Percentiles rank a stretch among this genome's conserved stretches.
Evolutionary conservation across 2,113 vertebrate genomes (phyloP).

Genomic region (Daboia siamensis): DNA sequence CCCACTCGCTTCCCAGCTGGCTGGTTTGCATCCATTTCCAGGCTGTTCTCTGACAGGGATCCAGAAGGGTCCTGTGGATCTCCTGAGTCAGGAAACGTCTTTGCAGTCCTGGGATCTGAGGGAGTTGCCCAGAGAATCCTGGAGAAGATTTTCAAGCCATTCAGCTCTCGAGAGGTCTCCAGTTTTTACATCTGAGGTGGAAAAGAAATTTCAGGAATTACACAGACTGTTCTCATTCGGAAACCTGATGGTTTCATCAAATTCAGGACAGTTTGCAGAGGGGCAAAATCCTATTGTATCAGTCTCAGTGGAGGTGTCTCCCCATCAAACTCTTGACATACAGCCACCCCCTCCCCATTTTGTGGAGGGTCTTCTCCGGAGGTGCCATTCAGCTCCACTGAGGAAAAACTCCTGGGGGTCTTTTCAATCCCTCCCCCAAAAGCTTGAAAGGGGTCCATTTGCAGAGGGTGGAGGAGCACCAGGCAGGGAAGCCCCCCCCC

Average conservation of each 20-base stretch:
- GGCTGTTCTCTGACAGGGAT: not conserved
- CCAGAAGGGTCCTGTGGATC: not conserved
- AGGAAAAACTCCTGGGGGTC: not conserved
- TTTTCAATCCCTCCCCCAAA: not conserved
- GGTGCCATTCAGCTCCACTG: not conserved
- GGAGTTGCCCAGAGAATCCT: not conserved
- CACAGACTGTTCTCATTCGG: not conserved
- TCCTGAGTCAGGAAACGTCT: not conserved
- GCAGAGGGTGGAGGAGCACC: not conserved
- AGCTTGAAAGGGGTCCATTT: not conserved
- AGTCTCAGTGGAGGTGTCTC: not conserved
- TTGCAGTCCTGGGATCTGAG: not conserved
- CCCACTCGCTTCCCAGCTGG: not conserved
- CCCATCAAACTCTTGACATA: not conserved
- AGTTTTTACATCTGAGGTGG: not conserved
- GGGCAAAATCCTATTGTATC: not conserved
- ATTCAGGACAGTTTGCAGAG: not conserved
- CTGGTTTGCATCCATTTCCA: not conserved
- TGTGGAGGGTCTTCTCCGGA: not conserved
- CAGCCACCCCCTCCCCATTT: not conserved
- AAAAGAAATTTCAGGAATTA: not conserved
- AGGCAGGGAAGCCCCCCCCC: not conserved
- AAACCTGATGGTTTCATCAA: not conserved
- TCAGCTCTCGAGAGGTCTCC: not conserved
- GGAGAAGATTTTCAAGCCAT: not conserved